These are phyloP conservation scores for Psilanteris sp. DNA, from an alignment of 1,140 invertebrate species.

Conservation along the genomic window DNA sequence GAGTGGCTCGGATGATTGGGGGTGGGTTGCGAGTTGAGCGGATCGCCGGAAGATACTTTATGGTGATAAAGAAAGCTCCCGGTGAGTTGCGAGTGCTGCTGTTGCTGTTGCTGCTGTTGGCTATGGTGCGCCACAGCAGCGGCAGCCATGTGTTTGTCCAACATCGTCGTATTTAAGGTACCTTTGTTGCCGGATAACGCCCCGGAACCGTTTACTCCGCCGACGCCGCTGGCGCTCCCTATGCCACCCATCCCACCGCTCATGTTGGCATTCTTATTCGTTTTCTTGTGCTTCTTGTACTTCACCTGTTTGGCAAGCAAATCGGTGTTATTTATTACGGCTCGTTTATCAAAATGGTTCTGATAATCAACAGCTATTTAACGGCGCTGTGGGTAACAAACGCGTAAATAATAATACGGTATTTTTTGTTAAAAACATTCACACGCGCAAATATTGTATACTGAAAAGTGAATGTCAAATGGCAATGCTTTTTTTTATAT, in stretches of 20 bases:
- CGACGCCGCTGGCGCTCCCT: slow-evolving; percentile 73
- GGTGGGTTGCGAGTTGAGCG: slow-evolving; percentile 74
- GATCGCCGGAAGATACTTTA: slow-evolving; percentile 77
- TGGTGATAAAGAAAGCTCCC: slow-evolving; percentile 76
- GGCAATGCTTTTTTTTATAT: too few species aligned
- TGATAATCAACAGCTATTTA: too few species aligned
- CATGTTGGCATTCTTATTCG: slow-evolving; percentile 81
- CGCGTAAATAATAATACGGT: too few species aligned
- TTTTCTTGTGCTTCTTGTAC: slow-evolving; percentile 98
- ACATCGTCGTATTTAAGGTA: slow-evolving; percentile 78
- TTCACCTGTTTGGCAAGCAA: slow-evolving; percentile 93
- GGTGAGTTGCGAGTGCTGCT: slow-evolving; percentile 70
- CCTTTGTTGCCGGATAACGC: slow-evolving; percentile 73
- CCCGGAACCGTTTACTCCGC: slow-evolving; percentile 76
- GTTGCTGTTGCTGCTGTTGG: slow-evolving; percentile 75
- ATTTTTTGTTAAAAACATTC: too few species aligned
- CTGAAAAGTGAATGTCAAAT: too few species aligned
- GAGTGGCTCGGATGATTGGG: slow-evolving; percentile 76
- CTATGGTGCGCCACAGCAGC: slow-evolving; percentile 75
- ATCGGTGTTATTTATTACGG: not conserved
- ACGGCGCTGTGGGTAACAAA: too few species aligned
- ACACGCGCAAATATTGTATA: too few species aligned
- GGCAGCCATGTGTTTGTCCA: slow-evolving; percentile 78
- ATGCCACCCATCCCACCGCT: slow-evolving; percentile 77
- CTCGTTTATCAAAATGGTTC: too few species aligned